These are phyloP conservation scores for Desmodus rotundus DNA, from an alignment of 2,113 vertebrate species.

Conservation along the genomic window DNA sequence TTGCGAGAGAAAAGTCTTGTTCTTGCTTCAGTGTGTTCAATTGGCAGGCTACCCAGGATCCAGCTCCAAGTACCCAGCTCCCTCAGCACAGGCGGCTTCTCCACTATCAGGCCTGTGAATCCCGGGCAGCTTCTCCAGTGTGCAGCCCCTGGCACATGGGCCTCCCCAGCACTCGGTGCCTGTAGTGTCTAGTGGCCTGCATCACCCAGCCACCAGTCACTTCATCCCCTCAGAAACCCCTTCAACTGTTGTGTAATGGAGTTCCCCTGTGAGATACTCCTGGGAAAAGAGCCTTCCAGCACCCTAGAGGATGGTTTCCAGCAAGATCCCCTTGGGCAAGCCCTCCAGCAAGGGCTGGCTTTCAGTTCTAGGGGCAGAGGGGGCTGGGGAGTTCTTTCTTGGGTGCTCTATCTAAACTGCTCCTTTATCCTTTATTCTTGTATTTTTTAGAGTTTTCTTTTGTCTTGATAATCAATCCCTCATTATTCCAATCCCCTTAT, in stretches of 20 bases:
- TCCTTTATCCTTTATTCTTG: not conserved
- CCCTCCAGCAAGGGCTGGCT: not conserved
- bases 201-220: not conserved
- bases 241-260: not conserved
- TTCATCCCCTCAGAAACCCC: not conserved
- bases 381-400: not conserved
- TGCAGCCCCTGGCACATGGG: too few species aligned
- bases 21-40: not conserved
- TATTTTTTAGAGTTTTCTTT: not conserved
- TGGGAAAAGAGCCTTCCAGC: not conserved
- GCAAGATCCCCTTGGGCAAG: not conserved
- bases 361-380: not conserved
- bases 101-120: not conserved
- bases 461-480: not conserved
- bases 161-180: not conserved
- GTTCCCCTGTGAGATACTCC: not conserved
- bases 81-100: not conserved
- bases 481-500: not conserved
- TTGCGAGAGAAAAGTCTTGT: not conserved
- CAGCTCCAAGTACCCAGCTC: not conserved
- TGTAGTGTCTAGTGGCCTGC: too few species aligned
- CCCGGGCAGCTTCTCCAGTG: not conserved
- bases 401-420: not conserved
- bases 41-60: not conserved
- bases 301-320: not conserved